phyloP scores from a whole-genome alignment of 2,888 invertebrate species.

The Apantesis nais region DNA sequence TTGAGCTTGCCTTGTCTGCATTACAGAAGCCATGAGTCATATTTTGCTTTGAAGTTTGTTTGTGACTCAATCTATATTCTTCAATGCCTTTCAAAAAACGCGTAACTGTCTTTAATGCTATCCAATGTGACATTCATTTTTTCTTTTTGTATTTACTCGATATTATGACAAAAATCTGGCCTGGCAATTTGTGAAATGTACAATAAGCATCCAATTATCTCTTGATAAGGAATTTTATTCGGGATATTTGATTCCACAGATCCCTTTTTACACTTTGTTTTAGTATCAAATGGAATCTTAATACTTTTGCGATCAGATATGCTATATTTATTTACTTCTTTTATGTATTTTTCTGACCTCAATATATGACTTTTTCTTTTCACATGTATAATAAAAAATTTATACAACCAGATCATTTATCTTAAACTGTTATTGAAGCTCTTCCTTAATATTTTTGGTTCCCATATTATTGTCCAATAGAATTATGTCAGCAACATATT shows the following conservation, averaged over 20 bases:
- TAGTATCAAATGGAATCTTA: not conserved
- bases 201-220: conserved; percentile 24
- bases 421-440: not conserved
- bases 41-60: too few species aligned
- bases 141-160: conserved; percentile 34
- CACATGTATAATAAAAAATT: not conserved
- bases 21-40: too few species aligned
- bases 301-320: conserved; percentile 10
- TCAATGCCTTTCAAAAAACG: conserved; percentile 32
- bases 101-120: conserved; percentile 34
- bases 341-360: conserved; percentile 15
- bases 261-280: conserved; percentile 19
- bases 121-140: conserved; percentile 21
- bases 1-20: too few species aligned
- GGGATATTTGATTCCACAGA: conserved; percentile 10
- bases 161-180: conserved; percentile 24
- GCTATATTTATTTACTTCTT: conserved; percentile 14
- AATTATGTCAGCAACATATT: not conserved
- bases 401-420: not conserved
- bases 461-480: conserved; percentile 4
- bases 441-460: not conserved
- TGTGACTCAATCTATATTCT: not conserved
- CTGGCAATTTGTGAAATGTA: conserved; percentile 31
- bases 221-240: conserved; percentile 28
- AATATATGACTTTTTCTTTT: conserved; percentile 4